Evolutionary conservation across 92 coral and sea anemone species (phyloP), one percentile per base, ranked within the genome.

Genomic region (Porites rus): DNA sequence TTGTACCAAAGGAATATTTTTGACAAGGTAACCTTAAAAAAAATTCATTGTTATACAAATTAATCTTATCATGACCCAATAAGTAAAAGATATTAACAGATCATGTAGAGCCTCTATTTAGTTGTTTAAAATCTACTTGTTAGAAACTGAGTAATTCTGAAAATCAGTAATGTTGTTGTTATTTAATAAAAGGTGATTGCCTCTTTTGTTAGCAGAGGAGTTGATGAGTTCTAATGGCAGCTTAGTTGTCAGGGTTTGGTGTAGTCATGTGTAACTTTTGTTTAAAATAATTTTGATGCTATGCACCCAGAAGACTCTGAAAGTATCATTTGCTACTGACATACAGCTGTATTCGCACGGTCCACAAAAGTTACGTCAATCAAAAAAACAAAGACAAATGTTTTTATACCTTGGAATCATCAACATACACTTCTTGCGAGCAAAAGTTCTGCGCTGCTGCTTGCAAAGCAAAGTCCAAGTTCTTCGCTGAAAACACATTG

Each of bases 1-100:
- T 87, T 96, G 89, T 96, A 96, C 98, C 98, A 96, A 13, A 86
- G 82, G 77, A 96, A 96, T 69, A 96, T 86, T 87, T 91, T 96
- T 59, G 98, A 96, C 66, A 96, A 68, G 28, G 75, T 90, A 11
- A 96, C 94, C 98, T 96, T 25, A 46, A 10, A 65, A 63, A 8
- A 66, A 13, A 24, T 8, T 12, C 31, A 19, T 58, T 58, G n/a
- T 51, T 11, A 73, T 25, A 18, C 7, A n/a, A 77, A 70, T 43
- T 4, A 80, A 5, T 38, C 4, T 58, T 67, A 74, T 31, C 10
- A 28, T 59, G 13, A 50, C 66, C 6, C 5, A 38, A 38, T 38
- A 38, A 38, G 7, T 38, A 38, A 38, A 38, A 38, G 46, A 38
- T 38, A 38, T 38, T 38, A 6, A 38, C 4, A 38, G 46, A 38